Percentiles rank a stretch among this genome's conserved stretches.
These are phyloP conservation scores for Calameuta filiformis DNA, from an alignment of 2,888 invertebrate species.

Conservation along the genomic window DNA sequence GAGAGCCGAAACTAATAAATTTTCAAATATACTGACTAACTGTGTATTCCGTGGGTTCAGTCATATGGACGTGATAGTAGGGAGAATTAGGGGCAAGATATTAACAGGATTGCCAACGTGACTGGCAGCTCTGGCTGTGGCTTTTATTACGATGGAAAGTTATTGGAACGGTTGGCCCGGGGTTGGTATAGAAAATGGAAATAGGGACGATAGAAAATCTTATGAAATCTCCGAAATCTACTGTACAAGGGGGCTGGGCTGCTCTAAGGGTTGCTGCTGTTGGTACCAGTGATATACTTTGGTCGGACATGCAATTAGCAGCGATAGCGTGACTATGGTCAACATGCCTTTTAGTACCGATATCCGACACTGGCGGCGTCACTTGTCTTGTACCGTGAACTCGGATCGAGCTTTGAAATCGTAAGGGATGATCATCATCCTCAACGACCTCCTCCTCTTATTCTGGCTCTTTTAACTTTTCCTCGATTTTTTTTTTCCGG, in stretches of 20 bases:
- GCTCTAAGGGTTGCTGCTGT: conserved; percentile 33
- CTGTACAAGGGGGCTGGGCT: conserved; percentile 25
- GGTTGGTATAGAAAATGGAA: conserved; percentile 1
- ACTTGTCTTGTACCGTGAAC: neutral
- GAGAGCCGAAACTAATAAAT: neutral
- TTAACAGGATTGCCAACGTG: neutral
- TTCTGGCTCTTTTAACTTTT: neutral
- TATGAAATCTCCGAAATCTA: conserved; percentile 9
- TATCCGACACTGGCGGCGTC: neutral
- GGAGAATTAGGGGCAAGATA: neutral
- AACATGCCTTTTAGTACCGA: conserved; percentile 24
- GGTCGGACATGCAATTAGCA: conserved; percentile 60
- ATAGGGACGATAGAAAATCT: conserved; percentile 7
- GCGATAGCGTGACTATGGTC: conserved; percentile 54
- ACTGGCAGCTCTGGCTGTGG: neutral
- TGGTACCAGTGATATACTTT: conserved; percentile 53
- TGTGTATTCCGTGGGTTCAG: neutral
- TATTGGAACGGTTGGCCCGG: neutral
- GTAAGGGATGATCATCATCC: neutral
- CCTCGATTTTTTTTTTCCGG: neutral
- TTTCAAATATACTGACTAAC: neutral
- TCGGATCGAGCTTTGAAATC: neutral
- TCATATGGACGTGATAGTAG: neutral
- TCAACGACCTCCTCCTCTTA: neutral
- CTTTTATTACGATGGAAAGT: neutral